A percentile compares a stretch with the other conserved stretches of the same genome.
phyloP scores from a whole-genome alignment of 2,797 vertebrate species.

The Neosalanx taihuensis region DNA sequence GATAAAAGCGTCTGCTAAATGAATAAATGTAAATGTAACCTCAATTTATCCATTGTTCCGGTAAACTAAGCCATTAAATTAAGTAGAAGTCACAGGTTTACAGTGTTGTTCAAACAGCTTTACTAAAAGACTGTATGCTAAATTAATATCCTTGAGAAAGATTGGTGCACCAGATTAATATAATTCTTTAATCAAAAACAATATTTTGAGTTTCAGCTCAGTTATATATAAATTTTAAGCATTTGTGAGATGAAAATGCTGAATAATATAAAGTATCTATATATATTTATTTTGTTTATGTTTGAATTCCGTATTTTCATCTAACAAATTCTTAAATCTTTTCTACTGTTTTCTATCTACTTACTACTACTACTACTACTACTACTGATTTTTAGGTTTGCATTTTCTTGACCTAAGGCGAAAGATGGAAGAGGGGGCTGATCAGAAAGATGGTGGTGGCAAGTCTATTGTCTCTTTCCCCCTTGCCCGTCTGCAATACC shows the following conservation, averaged over 20 bases:
- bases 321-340: constrained; percentile 37
- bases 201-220: neutral
- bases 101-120: too few species aligned
- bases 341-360: constrained; percentile 41
- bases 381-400: constrained; percentile 41
- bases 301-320: neutral
- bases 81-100: too few species aligned
- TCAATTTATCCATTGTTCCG: too few species aligned
- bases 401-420: constrained; percentile 31
- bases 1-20: too few species aligned
- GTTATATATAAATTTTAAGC: neutral
- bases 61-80: too few species aligned
- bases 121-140: too few species aligned
- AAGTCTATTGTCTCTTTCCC: constrained; percentile 72
- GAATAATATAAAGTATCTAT: too few species aligned
- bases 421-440: constrained; percentile 60
- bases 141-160: too few species aligned
- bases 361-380: constrained; percentile 52
- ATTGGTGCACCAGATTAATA: neutral
- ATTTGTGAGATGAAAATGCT: too few species aligned
- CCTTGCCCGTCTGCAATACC: constrained; percentile 72
- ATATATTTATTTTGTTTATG: too few species aligned
- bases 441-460: constrained; percentile 73
- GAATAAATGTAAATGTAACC: neutral
- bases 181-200: neutral